phyloP scores from a whole-genome alignment of 2,113 vertebrate genomes.

The Ondatra zibethicus region DNA sequence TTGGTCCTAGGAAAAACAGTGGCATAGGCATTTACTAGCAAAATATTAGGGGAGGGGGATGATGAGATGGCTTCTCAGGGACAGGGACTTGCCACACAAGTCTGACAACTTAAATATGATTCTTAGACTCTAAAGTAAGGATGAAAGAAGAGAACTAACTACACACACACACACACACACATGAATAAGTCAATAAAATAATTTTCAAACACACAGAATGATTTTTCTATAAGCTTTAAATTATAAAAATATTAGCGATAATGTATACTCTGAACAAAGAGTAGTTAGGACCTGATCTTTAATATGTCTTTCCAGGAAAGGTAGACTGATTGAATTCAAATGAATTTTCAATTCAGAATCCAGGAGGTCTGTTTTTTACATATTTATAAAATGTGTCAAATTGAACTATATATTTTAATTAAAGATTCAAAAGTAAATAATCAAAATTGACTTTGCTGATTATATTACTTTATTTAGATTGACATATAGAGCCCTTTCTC shows the following conservation, averaged over 20 bases:
- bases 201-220: background rate
- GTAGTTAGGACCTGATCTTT: constrained; percentile 33
- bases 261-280: constrained; percentile 43
- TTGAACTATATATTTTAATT: constrained; percentile 41
- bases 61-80: background rate
- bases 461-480: constrained; percentile 49
- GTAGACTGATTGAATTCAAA: constrained; percentile 16
- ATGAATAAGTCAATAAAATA: background rate
- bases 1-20: constrained; percentile 32
- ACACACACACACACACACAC: background rate
- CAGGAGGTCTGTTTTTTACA: constrained; percentile 48
- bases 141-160: background rate
- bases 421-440: constrained; percentile 38
- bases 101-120: background rate
- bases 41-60: background rate
- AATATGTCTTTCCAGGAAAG: constrained; percentile 37
- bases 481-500: background rate
- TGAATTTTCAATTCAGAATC: constrained; percentile 41
- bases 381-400: constrained; percentile 24
- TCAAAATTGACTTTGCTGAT: background rate
- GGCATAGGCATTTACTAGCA: background rate
- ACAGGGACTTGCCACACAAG: background rate
- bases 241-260: background rate
- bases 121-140: background rate
- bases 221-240: background rate